phyloP scores from a whole-genome alignment of 2,888 invertebrate species.

The Teleiodes luculella region DNA sequence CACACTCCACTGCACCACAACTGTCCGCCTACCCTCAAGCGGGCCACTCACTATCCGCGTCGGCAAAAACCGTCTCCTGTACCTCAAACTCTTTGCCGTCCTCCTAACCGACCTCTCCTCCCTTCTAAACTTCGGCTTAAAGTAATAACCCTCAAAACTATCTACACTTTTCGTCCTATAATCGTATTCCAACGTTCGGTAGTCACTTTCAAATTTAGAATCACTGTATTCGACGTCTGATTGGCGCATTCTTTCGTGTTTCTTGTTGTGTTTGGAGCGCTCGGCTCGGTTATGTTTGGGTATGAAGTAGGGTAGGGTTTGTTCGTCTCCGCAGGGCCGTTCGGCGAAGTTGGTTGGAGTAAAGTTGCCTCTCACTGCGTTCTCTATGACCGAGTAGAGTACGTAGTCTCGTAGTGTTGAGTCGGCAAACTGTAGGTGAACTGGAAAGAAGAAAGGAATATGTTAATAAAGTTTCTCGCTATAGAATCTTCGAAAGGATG shows the following conservation, averaged over 20 bases:
- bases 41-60: conserved; percentile 60
- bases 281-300: conserved; percentile 51
- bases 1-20: conserved; percentile 62
- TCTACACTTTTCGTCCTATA: conserved; percentile 38
- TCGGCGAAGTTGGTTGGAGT: conserved; percentile 60
- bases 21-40: conserved; percentile 42
- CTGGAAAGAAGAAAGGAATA: conserved; percentile 47
- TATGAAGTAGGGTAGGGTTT: conserved; percentile 56
- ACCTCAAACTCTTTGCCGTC: conserved; percentile 40
- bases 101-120: conserved; percentile 47
- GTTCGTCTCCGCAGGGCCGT: conserved; percentile 54
- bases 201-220: conserved; percentile 12
- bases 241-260: conserved; percentile 25
- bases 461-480: background rate
- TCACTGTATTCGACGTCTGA: conserved; percentile 1
- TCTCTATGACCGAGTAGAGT: conserved; percentile 59
- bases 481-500: background rate
- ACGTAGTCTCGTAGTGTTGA: conserved; percentile 57
- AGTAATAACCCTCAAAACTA: conserved; percentile 50
- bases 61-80: conserved; percentile 50
- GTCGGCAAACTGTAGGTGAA: conserved; percentile 58
- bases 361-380: conserved; percentile 64
- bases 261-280: conserved; percentile 47
- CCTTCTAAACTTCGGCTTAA: conserved; percentile 52
- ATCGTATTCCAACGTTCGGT: conserved; percentile 21